phyloP scores from a whole-genome alignment of 2,888 invertebrate species.

The Anorthoa munda region DNA sequence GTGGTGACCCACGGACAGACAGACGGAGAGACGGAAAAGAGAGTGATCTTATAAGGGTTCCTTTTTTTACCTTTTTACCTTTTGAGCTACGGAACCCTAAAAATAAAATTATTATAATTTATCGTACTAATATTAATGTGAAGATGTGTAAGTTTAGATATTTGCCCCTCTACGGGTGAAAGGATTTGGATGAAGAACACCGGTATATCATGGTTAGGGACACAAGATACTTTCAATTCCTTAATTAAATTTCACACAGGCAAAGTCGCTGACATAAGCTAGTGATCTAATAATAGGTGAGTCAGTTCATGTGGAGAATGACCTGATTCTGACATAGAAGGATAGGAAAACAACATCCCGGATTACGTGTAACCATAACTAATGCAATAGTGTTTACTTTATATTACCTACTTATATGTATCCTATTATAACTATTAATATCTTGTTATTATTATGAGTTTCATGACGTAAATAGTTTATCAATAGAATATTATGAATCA shows the following conservation, averaged over 20 bases:
- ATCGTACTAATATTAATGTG: too few species aligned
- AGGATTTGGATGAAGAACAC: neutral
- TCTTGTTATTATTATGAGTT: conserved; percentile 31
- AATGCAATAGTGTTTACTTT: conserved; percentile 10
- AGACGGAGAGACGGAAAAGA: too few species aligned
- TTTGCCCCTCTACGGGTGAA: too few species aligned
- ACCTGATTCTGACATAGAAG: neutral
- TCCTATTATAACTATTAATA: conserved; percentile 6
- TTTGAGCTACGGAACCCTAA: too few species aligned
- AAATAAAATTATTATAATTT: too few species aligned
- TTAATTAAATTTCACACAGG: neutral
- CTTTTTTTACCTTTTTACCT: too few species aligned
- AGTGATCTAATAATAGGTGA: neutral
- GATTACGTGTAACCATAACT: neutral
- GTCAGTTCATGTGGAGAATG: neutral
- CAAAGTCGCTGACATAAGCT: neutral
- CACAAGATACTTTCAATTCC: too few species aligned
- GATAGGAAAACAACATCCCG: conserved; percentile 21
- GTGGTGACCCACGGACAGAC: too few species aligned
- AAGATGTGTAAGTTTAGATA: too few species aligned
- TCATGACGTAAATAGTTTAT: conserved; percentile 9
- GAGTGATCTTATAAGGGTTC: too few species aligned
- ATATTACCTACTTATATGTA: too few species aligned
- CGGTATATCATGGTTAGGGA: neutral
- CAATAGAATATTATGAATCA: neutral